These are phyloP conservation scores for Galaxias olidus DNA, from an alignment of 2,797 vertebrate species.

Conservation along the genomic window DNA sequence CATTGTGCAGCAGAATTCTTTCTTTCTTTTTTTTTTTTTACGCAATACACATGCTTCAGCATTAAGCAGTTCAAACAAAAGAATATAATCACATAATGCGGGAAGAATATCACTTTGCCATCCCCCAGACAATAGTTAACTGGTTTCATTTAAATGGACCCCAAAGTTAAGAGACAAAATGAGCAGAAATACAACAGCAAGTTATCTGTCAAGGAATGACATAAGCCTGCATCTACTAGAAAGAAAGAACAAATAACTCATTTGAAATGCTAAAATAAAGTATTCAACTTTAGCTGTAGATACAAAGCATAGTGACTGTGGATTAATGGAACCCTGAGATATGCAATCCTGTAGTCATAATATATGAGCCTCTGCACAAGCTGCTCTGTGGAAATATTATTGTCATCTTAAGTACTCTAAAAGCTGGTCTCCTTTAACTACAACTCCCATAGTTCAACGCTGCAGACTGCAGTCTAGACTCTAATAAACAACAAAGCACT, in stretches of 20 bases:
- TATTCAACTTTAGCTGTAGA: constrained; percentile 18
- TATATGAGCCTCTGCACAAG: constrained; percentile 20
- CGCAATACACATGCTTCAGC: constrained; percentile 29
- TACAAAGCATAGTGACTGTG: constrained; percentile 32
- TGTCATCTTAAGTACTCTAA: constrained; percentile 3
- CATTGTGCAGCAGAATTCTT: constrained; percentile 27
- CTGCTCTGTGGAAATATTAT: constrained; percentile 31
- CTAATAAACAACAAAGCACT: constrained; percentile 28
- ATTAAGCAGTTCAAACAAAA: constrained; percentile 26
- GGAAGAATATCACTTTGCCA: constrained; percentile 27
- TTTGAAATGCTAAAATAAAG: constrained; percentile 22
- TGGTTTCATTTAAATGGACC: constrained; percentile 21
- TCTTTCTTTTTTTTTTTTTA: constrained; percentile 15
- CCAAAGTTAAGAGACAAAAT: constrained; percentile 7
- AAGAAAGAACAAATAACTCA: constrained; percentile 29
- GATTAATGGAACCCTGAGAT: constrained; percentile 72
- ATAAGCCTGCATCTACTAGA: constrained; percentile 22
- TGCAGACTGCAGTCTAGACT: constrained; percentile 22
- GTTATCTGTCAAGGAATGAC: constrained; percentile 25
- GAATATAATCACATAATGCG: constrained; percentile 42
- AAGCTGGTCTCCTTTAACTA: no score
- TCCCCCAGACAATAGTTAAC: constrained; percentile 3
- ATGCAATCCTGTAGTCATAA: constrained; percentile 42
- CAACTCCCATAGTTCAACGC: neutral
- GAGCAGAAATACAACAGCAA: constrained; percentile 16